A percentile compares a stretch with the other conserved stretches of the same genome.
Evolutionary conservation across 1,140 invertebrate species (phyloP).

Genomic region (Camponotus pennsylvanicus): DNA sequence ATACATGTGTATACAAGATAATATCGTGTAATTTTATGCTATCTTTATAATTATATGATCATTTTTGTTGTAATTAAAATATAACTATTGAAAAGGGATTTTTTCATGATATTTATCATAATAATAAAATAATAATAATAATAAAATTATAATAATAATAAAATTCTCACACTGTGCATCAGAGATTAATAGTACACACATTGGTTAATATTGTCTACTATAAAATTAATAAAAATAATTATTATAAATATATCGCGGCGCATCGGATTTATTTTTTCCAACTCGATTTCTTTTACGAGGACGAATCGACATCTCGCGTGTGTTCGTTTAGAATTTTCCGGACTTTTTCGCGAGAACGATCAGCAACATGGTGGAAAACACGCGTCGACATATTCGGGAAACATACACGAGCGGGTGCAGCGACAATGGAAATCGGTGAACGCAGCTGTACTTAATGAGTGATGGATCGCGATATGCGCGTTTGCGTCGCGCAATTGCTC

Average conservation of each 20-base stretch:
- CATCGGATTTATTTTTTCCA: not conserved
- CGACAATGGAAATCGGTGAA: slow-evolving; percentile 68
- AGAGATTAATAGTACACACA: not conserved
- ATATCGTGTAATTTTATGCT: not conserved
- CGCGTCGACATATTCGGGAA: slow-evolving; percentile 47
- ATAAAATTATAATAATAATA: slow-evolving; percentile 25
- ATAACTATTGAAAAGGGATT: too few relatives aligned
- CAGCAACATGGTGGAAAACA: slow-evolving; percentile 32
- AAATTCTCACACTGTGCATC: not conserved
- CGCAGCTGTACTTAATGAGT: slow-evolving; percentile 71
- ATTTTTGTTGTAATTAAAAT: not conserved
- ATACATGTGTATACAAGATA: not conserved
- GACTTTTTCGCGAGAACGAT: slow-evolving; percentile 1
- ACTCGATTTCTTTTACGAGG: not conserved
- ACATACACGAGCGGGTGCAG: slow-evolving; percentile 64
- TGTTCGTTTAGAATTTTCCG: slow-evolving; percentile 1
- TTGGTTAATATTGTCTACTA: not conserved
- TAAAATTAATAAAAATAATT: too few relatives aligned
- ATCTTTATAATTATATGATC: not conserved
- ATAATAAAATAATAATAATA: not conserved
- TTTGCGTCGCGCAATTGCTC: slow-evolving; percentile 62
- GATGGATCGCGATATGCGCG: slow-evolving; percentile 64
- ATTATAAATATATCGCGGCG: too few relatives aligned
- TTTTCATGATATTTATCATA: not conserved
- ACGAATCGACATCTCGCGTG: not conserved